Evolutionary conservation across 2,888 invertebrate species (phyloP).

Genomic region (Rhagophthalmus giganteus): DNA sequence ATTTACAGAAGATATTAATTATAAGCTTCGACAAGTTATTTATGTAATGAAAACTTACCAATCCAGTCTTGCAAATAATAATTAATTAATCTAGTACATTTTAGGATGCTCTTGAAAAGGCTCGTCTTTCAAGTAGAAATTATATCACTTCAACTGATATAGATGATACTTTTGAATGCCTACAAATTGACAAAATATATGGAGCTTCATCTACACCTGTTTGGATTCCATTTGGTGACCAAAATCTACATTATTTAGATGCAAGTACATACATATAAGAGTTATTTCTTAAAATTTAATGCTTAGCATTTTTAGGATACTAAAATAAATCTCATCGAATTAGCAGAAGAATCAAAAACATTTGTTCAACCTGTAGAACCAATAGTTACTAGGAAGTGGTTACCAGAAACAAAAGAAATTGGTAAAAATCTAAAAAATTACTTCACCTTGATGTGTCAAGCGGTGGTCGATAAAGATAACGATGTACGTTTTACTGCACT

Average conservation of each 20-base stretch:
- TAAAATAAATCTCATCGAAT: conserved; percentile 40
- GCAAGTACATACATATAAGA: conserved; percentile 38
- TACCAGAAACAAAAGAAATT: conserved; percentile 42
- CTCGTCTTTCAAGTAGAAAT: conserved; percentile 47
- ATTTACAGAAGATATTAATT: conserved; percentile 52
- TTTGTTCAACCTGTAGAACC: conserved; percentile 45
- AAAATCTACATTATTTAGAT: conserved; percentile 47
- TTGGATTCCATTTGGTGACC: conserved; percentile 48
- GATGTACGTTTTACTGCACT: conserved; percentile 60
- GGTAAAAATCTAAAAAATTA: conserved; percentile 44
- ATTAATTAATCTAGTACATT: too few relatives aligned
- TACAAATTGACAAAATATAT: conserved; percentile 49
- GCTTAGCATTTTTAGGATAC: conserved; percentile 30
- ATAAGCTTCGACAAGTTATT: conserved; percentile 50
- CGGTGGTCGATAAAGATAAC: conserved; percentile 59
- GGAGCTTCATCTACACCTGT: conserved; percentile 47
- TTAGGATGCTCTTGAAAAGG: conserved; percentile 49
- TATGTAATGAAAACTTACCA: conserved; percentile 47
- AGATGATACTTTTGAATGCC: conserved; percentile 47
- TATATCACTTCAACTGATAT: conserved; percentile 47
- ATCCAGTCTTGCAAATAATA: not conserved
- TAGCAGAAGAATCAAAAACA: conserved; percentile 43
- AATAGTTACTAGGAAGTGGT: conserved; percentile 45
- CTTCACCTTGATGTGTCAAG: conserved; percentile 50
- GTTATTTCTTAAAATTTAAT: not conserved